Evolutionary conservation across 2,113 vertebrate species (phyloP), one percentile per base, ranked within the genome.

Genomic region (Vireo altiloquus): DNA sequence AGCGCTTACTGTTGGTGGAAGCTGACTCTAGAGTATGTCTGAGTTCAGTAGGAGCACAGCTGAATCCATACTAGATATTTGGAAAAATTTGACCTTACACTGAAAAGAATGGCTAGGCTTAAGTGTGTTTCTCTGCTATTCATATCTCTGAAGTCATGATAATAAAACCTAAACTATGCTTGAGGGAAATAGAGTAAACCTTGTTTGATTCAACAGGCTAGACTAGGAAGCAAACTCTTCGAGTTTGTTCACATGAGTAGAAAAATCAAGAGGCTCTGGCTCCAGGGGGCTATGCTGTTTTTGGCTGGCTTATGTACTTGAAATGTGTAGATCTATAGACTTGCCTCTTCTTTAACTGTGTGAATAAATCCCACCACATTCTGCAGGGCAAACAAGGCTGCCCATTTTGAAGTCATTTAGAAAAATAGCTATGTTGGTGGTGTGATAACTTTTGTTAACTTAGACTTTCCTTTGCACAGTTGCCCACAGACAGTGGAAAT

Each of bases 321-420:
- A 61, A 57, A 53, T 23, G 14, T 44, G 33, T 31, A 87, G 6
- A 33, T 56, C 12, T 50, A 4, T 33, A 28, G 44, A 22, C 3
- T 28, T 82, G 23, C 11, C 8, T 52, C 65, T 65, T 80, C 49
- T 87, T 54, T 18, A 68, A 14, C 13, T 57, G 1, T 52, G 37
- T 66, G 20, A 57, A 22, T 66, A 70, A 70, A 61, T 54, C 15
- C 22, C 10, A 21, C 33, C 6, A 2, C 24, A 23, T 37, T 79
- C 13, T 82, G 16, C 27, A 74, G 18, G 37, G 13, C 6, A 37
- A 10, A 75, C 27, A 74, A 64, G 21, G 7, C 44, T 90, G 11
- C 25, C 37, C 19, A 44, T 0, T 1, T 59, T 44, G 25, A 88
- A 74, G 9, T 0, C 0, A 6, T 54, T 50, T 71, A 37, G 47